phyloP scores from a whole-genome alignment of 2,113 vertebrate species.

The Chamaea fasciata region DNA sequence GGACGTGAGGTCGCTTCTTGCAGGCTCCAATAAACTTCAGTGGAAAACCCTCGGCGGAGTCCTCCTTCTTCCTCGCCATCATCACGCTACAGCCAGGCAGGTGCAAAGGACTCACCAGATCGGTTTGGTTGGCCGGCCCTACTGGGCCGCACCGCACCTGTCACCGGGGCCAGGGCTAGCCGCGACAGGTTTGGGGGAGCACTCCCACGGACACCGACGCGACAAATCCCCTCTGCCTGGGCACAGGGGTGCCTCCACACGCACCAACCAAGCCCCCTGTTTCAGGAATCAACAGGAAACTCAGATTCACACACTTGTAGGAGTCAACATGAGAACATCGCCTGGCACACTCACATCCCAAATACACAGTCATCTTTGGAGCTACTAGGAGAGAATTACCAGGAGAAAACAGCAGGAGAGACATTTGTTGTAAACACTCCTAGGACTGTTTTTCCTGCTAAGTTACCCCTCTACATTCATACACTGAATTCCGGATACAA shows the following conservation, averaged over 20 bases:
- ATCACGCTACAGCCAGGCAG: too few species aligned
- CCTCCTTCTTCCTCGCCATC: too few species aligned
- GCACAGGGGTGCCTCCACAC: neutral
- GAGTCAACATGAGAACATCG: neutral
- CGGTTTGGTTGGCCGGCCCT: too few species aligned
- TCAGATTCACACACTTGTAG: neutral
- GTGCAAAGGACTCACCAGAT: too few species aligned
- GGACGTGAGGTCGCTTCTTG: too few species aligned
- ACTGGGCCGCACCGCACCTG: too few species aligned
- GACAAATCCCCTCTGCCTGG: neutral
- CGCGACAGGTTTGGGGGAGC: too few species aligned
- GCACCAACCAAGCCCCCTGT: neutral
- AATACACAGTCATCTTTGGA: neutral
- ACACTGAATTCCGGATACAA: neutral
- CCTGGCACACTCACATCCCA: neutral
- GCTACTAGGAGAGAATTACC: neutral
- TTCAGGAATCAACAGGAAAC: neutral
- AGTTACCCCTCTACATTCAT: accelerated
- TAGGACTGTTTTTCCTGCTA: neutral
- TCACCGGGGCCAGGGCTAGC: too few species aligned
- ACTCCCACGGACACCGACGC: too few species aligned
- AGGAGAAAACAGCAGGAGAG: neutral
- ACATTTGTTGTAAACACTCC: neutral
- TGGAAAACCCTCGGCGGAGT: too few species aligned
- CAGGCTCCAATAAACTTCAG: too few species aligned